Percentiles rank a stretch among this genome's conserved stretches.
Evolutionary conservation across 2,888 invertebrate genomes (phyloP).

Genomic region (Anthrax anthrax): DNA sequence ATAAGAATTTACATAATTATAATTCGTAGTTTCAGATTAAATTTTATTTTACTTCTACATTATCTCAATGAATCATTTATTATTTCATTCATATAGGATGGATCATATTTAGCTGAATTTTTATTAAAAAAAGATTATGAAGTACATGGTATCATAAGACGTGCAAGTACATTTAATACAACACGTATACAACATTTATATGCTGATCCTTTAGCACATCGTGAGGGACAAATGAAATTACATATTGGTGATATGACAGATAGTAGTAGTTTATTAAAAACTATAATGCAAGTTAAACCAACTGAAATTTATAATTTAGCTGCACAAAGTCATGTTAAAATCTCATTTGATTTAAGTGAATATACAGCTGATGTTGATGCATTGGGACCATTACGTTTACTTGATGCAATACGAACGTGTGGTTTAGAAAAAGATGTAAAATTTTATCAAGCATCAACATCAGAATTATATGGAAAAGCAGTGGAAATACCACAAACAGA

Average conservation of each 20-base stretch:
- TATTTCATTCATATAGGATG: slow-evolving; percentile 55
- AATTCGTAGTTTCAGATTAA: no score
- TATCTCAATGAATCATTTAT: no score
- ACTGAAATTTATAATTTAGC: slow-evolving; percentile 96
- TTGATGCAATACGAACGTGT: slow-evolving; percentile 85
- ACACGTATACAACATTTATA: slow-evolving; percentile 92
- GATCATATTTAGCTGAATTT: slow-evolving; percentile 92
- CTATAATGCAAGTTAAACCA: slow-evolving; percentile 54
- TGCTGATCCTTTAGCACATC: slow-evolving; percentile 75
- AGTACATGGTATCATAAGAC: slow-evolving; percentile 89
- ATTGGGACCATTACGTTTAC: slow-evolving; percentile 76
- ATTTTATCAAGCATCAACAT: slow-evolving; percentile 94
- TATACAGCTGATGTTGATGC: slow-evolving; percentile 98
- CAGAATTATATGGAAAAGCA: slow-evolving; percentile 88
- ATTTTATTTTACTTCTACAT: no score
- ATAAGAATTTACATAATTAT: no score
- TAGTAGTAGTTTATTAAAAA: slow-evolving; percentile 83
- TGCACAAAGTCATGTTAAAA: slow-evolving; percentile 98
- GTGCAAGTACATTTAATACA: slow-evolving; percentile 95
- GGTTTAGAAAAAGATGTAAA: slow-evolving; percentile 64
- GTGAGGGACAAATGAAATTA: slow-evolving; percentile 76
- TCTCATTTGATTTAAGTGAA: slow-evolving; percentile 96
- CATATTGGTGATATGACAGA: slow-evolving; percentile 99
- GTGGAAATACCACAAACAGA: slow-evolving; percentile 86
- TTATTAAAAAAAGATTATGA: slow-evolving; percentile 82